A percentile compares a stretch with the other conserved stretches of the same genome.
Conservation (phyloP, 2,797 vertebrate species). For the Acrocephalus scirpaceus region DNA sequence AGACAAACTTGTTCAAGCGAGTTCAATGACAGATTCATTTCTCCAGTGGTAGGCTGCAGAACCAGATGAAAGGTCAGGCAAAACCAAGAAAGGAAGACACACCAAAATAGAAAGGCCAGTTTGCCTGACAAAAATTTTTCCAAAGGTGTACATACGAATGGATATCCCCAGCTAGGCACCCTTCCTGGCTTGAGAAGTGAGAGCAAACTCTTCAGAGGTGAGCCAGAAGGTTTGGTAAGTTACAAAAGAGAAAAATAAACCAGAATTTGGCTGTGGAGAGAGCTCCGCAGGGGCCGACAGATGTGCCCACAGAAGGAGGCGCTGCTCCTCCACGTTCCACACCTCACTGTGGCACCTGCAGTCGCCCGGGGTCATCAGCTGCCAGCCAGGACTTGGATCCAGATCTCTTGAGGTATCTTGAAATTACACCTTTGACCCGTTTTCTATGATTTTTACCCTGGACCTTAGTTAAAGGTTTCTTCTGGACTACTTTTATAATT, state of each 20-base stretch:
- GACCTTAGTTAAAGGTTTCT: neutral
- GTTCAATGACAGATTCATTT: neutral
- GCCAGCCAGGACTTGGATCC: neutral
- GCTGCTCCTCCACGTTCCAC: conserved; percentile 13
- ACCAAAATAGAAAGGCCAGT: neutral
- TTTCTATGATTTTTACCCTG: neutral
- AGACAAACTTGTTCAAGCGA: neutral
- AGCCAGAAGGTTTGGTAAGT: neutral
- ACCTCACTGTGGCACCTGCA: fast-evolving
- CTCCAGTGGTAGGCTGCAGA: neutral
- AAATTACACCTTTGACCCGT: neutral
- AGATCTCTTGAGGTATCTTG: neutral
- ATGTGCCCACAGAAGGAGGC: conserved; percentile 32
- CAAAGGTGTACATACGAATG: neutral
- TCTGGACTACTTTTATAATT: neutral
- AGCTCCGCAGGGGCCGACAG: fast-evolving
- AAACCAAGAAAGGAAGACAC: neutral
- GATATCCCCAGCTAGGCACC: neutral
- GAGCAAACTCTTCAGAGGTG: neutral
- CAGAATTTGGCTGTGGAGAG: neutral
- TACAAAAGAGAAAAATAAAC: neutral
- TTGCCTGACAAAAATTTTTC: neutral
- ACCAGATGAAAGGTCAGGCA: neutral
- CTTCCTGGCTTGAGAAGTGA: neutral
- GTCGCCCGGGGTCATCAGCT: fast-evolving